Base-by-base conservation (phyloP, 2,113 vertebrate species). In the Epinephelus fuscoguttatus region DNA sequence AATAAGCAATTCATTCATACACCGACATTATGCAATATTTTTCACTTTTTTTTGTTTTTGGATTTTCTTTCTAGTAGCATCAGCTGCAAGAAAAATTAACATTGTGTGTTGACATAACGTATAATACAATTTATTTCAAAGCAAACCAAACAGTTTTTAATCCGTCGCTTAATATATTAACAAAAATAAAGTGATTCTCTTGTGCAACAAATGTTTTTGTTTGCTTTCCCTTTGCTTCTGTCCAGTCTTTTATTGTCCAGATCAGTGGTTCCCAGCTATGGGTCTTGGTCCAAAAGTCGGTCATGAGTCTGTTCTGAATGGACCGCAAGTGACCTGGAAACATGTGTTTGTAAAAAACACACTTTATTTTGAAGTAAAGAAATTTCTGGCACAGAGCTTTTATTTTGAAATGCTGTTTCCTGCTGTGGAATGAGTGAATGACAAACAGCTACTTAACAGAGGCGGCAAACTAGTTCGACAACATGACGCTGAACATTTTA, bases 161-260 rank as follows among this genome's bases (percentile, higher is more conserved):
- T 70, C 47, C 0, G 17, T 52, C 40, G 75, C 70, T 89, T 74
- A 70, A 42, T 69, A 84, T 80, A 53, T 76, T 84, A 59, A 83
- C 23, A 78, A 47, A 82, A 93, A 93, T 94, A 93, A 94, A 94
- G 88, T 80, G 62, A 91, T 91, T 89, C 21, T 77, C 4, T 47
- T 93, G 86, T 88, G 82, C 84, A 88, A 81, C 18, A 68, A 79
- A 56, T 33, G 19, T 42, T 85, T 30, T 72, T 81, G 50, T 78
- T 76, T 82, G 72, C 45, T 88, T 84, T 75, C 23, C 57, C 8
- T 15, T 23, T 73, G n/a, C 42, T 75, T 77, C 14, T 70, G 30
- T 64, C 23, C 19, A 11, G 10, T 60, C n/a, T 25, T 47, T 64
- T 4, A 23, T 23, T 49, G 4, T 62, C 2, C 4, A 42, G 40